phyloP scores from a whole-genome alignment of 2,113 vertebrate genomes.

The Calyptomena viridis region DNA sequence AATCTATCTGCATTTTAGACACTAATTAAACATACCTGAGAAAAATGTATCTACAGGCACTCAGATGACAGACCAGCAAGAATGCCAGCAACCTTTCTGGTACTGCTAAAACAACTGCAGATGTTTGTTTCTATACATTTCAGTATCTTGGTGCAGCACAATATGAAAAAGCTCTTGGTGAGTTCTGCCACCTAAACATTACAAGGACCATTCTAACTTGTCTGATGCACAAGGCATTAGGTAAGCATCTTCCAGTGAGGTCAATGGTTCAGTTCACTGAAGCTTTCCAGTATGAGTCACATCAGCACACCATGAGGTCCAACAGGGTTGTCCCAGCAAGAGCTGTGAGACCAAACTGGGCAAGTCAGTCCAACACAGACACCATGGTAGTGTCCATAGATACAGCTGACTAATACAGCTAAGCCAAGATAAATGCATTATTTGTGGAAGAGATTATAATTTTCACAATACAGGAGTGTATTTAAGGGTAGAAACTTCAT shows the following conservation, averaged over 20 bases:
- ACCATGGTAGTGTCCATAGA: background rate
- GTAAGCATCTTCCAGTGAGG: background rate
- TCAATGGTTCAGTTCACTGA: background rate
- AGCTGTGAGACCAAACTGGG: fast-evolving
- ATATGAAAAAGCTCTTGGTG: background rate
- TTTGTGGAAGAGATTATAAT: background rate
- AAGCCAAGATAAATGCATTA: background rate
- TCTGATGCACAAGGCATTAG: background rate
- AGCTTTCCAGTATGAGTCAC: background rate
- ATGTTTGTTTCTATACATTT: background rate
- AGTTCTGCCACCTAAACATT: background rate
- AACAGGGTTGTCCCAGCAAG: background rate
- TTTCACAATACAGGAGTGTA: background rate
- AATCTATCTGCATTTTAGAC: background rate
- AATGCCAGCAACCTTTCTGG: background rate
- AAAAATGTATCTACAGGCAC: background rate
- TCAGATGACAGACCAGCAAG: background rate
- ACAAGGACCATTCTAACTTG: background rate
- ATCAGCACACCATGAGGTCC: background rate
- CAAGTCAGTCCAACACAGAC: background rate
- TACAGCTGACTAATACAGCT: background rate
- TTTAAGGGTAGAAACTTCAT: background rate
- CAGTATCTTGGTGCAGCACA: background rate
- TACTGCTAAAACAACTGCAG: background rate
- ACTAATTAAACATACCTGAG: background rate